These are phyloP conservation scores for Centroberyx gerrardi DNA, from an alignment of 2,797 vertebrate species.

Conservation along the genomic window DNA sequence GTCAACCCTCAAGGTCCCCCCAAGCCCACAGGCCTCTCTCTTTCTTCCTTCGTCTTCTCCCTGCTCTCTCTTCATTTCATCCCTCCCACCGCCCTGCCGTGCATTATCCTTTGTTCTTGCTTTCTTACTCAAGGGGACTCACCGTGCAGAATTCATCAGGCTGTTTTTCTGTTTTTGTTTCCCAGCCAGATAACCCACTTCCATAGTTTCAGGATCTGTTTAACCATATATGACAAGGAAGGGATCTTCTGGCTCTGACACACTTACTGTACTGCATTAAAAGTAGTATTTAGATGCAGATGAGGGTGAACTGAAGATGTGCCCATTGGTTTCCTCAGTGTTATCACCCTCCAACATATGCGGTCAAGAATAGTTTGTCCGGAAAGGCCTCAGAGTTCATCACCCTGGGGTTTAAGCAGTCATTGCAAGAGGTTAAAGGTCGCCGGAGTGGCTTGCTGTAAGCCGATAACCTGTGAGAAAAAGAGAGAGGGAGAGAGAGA, in stretches of 20 bases:
- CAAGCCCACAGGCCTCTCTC: constrained; percentile 55
- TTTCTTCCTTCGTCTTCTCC: constrained; percentile 45
- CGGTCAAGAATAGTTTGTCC: constrained; percentile 36
- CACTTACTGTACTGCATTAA: constrained; percentile 24
- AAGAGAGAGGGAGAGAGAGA: constrained; percentile 27
- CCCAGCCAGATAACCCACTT: constrained; percentile 58
- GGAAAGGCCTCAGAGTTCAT: constrained; percentile 21
- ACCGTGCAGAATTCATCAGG: constrained; percentile 47
- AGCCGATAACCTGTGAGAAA: constrained; percentile 52
- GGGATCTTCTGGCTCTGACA: constrained; percentile 36
- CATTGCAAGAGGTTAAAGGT: constrained; percentile 56
- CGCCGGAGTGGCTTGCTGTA: constrained; percentile 28
- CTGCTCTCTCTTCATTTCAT: constrained; percentile 40
- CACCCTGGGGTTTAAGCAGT: constrained; percentile 42
- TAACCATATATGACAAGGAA: constrained; percentile 37
- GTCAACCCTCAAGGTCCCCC: constrained; percentile 77
- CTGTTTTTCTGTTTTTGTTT: constrained; percentile 35
- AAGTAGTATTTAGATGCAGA: constrained; percentile 53
- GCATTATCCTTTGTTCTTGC: constrained; percentile 64
- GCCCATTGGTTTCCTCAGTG: constrained; percentile 11
- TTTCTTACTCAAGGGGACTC: constrained; percentile 56
- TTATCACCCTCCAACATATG: constrained; percentile 17
- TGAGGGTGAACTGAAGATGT: constrained; percentile 46
- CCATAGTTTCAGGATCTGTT: constrained; percentile 21
- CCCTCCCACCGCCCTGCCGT: constrained; percentile 62